phyloP scores from a whole-genome alignment of 35 echinoderm and acorn worm species.

The Holothuria glaberrima region DNA sequence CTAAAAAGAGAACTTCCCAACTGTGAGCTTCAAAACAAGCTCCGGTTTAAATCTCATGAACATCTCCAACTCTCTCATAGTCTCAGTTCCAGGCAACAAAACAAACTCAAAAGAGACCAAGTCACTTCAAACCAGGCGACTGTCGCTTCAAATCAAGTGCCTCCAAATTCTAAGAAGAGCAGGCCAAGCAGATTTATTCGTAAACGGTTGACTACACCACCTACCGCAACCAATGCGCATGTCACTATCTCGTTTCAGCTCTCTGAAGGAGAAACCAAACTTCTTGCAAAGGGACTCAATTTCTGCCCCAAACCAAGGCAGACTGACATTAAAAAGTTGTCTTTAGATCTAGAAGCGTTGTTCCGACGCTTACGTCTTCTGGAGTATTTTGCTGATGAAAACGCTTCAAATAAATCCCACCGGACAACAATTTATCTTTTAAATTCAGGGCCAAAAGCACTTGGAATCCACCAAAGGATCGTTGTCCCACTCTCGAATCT shows the following conservation, averaged over 20 bases:
- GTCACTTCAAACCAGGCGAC: constrained; percentile 19
- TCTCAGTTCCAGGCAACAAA: no score
- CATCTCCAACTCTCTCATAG: no score
- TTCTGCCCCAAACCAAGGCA: constrained; percentile 50
- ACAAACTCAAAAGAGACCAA: no score
- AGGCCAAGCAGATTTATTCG: not conserved
- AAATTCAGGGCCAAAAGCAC: constrained; percentile 39
- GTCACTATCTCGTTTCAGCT: constrained; percentile 13
- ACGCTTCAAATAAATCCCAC: not conserved
- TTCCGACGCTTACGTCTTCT: constrained; percentile 38
- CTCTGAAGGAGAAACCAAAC: constrained; percentile 25
- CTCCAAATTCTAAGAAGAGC: not conserved
- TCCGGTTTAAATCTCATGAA: no score
- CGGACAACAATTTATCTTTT: not conserved
- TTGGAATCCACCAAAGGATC: constrained; percentile 37
- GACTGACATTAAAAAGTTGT: constrained; percentile 27
- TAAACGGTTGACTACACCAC: not conserved
- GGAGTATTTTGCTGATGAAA: constrained; percentile 18
- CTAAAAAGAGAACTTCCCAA: no score
- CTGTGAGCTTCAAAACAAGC: no score
- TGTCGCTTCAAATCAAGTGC: not conserved
- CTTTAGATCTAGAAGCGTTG: constrained; percentile 16
- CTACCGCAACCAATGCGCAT: not conserved
- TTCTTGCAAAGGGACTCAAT: constrained; percentile 43
- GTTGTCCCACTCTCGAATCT: not conserved